Evolutionary conservation across 2,113 vertebrate genomes (phyloP).

Genomic region (Tursiops truncatus): DNA sequence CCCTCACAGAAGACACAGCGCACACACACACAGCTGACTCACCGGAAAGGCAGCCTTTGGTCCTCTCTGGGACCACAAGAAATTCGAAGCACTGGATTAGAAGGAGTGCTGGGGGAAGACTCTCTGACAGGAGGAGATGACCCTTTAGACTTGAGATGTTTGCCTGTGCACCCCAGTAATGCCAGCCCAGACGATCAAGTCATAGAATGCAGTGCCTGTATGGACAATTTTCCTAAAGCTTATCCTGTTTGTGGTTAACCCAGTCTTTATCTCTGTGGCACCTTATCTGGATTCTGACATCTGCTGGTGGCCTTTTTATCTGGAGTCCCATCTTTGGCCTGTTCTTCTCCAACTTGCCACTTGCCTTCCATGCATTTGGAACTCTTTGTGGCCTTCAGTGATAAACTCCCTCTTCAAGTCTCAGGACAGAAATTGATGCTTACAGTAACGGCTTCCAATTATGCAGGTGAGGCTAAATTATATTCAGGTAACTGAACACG

Average conservation of each 20-base stretch:
- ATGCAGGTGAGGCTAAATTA: not conserved
- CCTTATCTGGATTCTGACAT: not conserved
- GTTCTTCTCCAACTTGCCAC: not conserved
- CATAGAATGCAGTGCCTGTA: not conserved
- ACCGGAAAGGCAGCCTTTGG: not conserved
- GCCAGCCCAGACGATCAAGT: not conserved
- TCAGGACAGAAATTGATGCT: not conserved
- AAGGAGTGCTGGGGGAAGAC: not conserved
- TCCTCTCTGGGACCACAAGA: not conserved
- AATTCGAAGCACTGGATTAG: not conserved
- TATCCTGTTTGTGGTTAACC: not conserved
- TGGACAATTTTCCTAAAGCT: not conserved
- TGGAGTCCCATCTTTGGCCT: not conserved
- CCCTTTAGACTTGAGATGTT: not conserved
- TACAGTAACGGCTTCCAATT: not conserved
- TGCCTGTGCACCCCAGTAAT: too few species aligned
- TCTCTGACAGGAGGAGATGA: not conserved
- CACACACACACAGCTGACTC: not conserved
- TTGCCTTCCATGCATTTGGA: not conserved
- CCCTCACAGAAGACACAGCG: not conserved
- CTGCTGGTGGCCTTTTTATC: not conserved
- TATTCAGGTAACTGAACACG: not conserved
- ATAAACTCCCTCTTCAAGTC: not conserved
- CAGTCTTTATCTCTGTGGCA: not conserved
- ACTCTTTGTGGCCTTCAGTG: not conserved